Conservation (phyloP, 1,140 invertebrate genomes). For the Diplogasteroides magnus region DNA sequence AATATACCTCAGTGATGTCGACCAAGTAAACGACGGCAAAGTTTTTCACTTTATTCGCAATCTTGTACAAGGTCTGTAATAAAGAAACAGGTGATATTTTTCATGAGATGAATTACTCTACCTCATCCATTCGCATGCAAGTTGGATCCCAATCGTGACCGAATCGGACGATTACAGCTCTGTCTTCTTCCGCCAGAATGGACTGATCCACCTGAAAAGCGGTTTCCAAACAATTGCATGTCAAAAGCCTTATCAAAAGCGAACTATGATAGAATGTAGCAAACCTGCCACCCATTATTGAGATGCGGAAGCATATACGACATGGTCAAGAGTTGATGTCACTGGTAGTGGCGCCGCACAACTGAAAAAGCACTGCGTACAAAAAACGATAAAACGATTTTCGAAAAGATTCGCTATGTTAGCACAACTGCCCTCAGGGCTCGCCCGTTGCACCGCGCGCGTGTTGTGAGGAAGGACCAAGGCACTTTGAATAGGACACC, state of each 20-base stretch:
- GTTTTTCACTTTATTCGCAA: slow-evolving; percentile 92
- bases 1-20: slow-evolving; percentile 76
- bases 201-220: slow-evolving; percentile 71
- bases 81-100: slow-evolving; percentile 10
- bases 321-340: too few species aligned
- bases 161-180: slow-evolving; percentile 93
- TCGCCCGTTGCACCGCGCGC: too few species aligned
- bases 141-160: slow-evolving; percentile 99
- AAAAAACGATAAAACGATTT: too few species aligned
- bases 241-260: slow-evolving; percentile 1
- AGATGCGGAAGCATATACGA: slow-evolving; percentile 98
- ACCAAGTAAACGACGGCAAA: slow-evolving; percentile 97
- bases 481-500: too few species aligned
- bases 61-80: slow-evolving; percentile 73
- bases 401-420: too few species aligned
- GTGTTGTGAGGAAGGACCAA: too few species aligned
- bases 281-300: slow-evolving; percentile 96
- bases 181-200: slow-evolving; percentile 93
- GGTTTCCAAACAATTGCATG: neutral
- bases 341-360: too few species aligned
- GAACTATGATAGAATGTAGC: neutral
- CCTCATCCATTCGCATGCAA: slow-evolving; percentile 99
- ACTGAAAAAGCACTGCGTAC: too few species aligned
- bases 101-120: slow-evolving; percentile 54
- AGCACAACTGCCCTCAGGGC: too few species aligned